Conservation (phyloP, 2,888 invertebrate species). For the Norana najaformis region DNA sequence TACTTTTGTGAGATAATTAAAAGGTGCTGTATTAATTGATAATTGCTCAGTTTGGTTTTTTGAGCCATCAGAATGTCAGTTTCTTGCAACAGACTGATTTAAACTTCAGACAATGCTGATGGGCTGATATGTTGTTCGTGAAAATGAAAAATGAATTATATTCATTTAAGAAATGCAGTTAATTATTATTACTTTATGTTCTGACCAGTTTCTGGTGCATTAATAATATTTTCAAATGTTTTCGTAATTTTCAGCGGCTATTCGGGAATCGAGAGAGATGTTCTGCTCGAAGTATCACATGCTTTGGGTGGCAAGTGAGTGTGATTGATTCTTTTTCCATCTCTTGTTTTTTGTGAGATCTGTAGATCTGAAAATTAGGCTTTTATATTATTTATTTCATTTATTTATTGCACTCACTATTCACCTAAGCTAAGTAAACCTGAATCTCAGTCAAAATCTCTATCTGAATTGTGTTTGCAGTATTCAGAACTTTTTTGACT, state of each 20-base stretch:
- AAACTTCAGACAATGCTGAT: no score
- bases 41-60: no score
- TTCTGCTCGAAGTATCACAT: conserved; percentile 73
- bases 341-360: neutral
- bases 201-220: neutral
- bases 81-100: no score
- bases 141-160: neutral
- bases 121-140: no score
- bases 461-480: no score
- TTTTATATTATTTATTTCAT: neutral
- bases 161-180: neutral
- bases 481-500: no score
- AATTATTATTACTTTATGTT: neutral
- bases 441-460: no score
- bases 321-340: no score
- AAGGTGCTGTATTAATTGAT: no score
- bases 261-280: conserved; percentile 74
- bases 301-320: conserved; percentile 43
- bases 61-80: no score
- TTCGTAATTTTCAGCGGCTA: conserved; percentile 67
- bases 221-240: neutral
- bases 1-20: no score
- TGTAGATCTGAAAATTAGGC: neutral
- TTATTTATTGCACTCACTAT: neutral
- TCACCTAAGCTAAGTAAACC: neutral